Percentiles rank a stretch among this genome's conserved stretches.
Evolutionary conservation across 2,113 vertebrate genomes (phyloP).

Genomic region (Hydrochoerus hydrochaeris): DNA sequence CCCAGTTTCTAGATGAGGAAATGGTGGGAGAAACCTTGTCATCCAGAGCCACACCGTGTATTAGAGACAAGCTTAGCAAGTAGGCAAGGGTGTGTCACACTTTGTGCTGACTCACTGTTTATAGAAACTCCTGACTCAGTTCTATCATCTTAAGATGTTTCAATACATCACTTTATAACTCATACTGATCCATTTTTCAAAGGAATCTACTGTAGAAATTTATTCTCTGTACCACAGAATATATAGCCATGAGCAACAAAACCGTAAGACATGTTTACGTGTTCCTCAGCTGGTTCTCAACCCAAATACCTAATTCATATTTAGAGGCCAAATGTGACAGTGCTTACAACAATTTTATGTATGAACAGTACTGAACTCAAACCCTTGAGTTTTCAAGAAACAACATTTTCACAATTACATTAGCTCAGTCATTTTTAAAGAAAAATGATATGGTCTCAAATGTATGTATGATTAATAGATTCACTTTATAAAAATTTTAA

Average conservation of each 20-base stretch:
- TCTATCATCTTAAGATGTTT: not conserved
- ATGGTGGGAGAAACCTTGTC: not conserved
- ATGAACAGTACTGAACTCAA: not conserved
- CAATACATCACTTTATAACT: not conserved
- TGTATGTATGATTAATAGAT: not conserved
- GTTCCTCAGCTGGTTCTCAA: not conserved
- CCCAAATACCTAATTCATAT: not conserved
- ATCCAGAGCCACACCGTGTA: not conserved
- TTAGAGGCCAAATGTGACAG: not conserved
- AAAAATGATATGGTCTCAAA: not conserved
- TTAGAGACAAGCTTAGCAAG: not conserved
- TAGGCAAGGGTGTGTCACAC: accelerated
- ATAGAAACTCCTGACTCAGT: not conserved
- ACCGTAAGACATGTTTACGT: not conserved
- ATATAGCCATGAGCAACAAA: not conserved
- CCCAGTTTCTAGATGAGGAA: not conserved
- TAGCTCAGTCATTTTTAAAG: not conserved
- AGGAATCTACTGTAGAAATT: not conserved
- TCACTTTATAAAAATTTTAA: not conserved
- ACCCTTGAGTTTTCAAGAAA: not conserved
- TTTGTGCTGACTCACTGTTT: not conserved
- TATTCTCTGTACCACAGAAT: not conserved
- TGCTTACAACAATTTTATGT: not conserved
- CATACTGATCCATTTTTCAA: not conserved
- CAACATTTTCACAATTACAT: not conserved